Conservation (phyloP, 2,888 invertebrate species). For the Belgica antarctica region DNA sequence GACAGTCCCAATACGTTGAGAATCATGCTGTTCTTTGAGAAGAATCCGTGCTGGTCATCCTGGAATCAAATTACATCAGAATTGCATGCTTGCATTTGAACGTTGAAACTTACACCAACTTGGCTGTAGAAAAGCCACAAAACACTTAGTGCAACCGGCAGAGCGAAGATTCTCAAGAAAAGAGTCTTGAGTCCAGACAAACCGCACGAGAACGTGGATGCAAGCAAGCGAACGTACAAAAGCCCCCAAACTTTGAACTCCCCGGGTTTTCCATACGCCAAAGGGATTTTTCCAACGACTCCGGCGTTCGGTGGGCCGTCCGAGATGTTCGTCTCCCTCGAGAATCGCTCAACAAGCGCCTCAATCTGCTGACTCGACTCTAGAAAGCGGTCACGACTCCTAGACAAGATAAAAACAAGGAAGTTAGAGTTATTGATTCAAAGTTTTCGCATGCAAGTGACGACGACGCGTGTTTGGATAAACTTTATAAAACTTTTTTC, state of each 20-base stretch:
- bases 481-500: conserved; percentile 4
- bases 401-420: conserved; percentile 44
- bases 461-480: too few relatives aligned
- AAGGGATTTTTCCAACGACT: conserved; percentile 65
- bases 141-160: conserved; percentile 74
- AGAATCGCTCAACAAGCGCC: conserved; percentile 86
- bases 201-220: conserved; percentile 75
- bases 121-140: conserved; percentile 74
- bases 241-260: conserved; percentile 66
- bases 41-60: conserved; percentile 54
- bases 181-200: conserved; percentile 73
- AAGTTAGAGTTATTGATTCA: not conserved
- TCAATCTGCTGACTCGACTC: conserved; percentile 93
- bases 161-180: conserved; percentile 68
- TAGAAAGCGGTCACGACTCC: conserved; percentile 83
- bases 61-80: too few relatives aligned
- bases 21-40: conserved; percentile 54
- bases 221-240: conserved; percentile 68
- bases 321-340: conserved; percentile 73
- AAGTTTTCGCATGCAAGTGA: too few relatives aligned
- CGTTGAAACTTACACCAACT: conserved; percentile 52
- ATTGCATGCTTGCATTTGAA: too few relatives aligned
- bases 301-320: conserved; percentile 61
- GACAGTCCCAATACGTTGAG: conserved; percentile 53
- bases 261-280: conserved; percentile 72